These are phyloP conservation scores for Psophia crepitans DNA, from an alignment of 2,113 vertebrate species.

Conservation along the genomic window DNA sequence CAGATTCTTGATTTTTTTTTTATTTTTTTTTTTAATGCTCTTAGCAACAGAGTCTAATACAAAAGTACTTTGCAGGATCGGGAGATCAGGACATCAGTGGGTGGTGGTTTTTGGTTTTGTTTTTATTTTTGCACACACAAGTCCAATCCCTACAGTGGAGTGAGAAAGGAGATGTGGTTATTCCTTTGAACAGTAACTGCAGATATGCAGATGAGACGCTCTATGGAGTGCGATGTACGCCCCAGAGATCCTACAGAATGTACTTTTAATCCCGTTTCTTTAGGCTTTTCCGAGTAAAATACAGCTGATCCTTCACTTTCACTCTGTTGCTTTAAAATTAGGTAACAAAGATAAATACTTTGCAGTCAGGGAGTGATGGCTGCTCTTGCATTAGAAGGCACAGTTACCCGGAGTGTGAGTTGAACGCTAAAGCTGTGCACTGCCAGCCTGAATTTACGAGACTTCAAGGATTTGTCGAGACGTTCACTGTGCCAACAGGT, in stretches of 20 bases:
- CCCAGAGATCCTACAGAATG: background rate
- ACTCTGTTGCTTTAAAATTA: background rate
- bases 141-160: background rate
- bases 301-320: background rate
- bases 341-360: background rate
- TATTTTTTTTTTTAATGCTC: background rate
- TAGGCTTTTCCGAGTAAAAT: background rate
- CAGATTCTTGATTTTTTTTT: background rate
- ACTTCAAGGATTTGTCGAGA: background rate
- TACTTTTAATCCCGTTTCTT: background rate
- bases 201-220: background rate
- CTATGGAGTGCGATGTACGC: fast-evolving
- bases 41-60: background rate
- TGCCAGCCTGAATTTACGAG: background rate
- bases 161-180: background rate
- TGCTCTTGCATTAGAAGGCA: background rate
- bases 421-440: background rate
- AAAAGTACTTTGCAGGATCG: background rate
- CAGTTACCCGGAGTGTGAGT: background rate
- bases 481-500: background rate
- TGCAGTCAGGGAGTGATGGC: background rate
- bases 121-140: background rate
- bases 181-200: background rate
- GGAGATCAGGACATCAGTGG: background rate
- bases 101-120: background rate